A percentile compares a stretch with the other conserved stretches of the same genome.
These are phyloP conservation scores for Diaphora mendica DNA, from an alignment of 2,888 invertebrate species.

Conservation along the genomic window DNA sequence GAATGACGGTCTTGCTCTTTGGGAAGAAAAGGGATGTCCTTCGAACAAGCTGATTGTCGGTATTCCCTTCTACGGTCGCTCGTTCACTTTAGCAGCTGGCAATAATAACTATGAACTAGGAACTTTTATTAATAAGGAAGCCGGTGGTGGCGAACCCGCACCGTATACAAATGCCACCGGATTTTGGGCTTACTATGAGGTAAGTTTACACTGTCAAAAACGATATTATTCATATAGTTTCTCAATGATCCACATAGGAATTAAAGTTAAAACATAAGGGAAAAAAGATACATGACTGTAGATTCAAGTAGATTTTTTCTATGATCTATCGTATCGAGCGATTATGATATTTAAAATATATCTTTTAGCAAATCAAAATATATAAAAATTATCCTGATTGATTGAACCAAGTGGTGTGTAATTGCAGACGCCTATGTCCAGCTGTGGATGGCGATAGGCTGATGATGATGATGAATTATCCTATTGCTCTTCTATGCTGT, in stretches of 20 bases:
- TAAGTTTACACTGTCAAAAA: conserved; percentile 57
- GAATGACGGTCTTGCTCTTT: conserved; percentile 95
- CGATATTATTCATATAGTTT: neutral
- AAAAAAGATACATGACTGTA: no score
- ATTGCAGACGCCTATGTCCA: no score
- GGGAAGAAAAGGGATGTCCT: conserved; percentile 96
- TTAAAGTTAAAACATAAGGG: neutral
- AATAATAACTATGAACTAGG: conserved; percentile 94
- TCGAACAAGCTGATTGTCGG: conserved; percentile 95
- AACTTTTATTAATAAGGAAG: conserved; percentile 96
- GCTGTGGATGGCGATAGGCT: no score
- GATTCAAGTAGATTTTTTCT: no score
- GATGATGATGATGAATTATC: no score
- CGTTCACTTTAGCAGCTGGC: conserved; percentile 92
- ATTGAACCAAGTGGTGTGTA: no score
- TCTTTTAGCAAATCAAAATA: no score
- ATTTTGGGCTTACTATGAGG: conserved; percentile 95
- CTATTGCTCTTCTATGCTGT: neutral
- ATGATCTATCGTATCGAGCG: no score
- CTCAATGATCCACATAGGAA: neutral
- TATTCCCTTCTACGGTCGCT: conserved; percentile 95
- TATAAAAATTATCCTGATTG: no score
- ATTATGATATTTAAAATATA: no score
- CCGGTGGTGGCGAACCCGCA: conserved; percentile 94
- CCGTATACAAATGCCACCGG: conserved; percentile 95